A percentile compares a stretch with the other conserved stretches of the same genome.
phyloP scores from a whole-genome alignment of 2,797 vertebrate species.

The Malurus splendens region DNA sequence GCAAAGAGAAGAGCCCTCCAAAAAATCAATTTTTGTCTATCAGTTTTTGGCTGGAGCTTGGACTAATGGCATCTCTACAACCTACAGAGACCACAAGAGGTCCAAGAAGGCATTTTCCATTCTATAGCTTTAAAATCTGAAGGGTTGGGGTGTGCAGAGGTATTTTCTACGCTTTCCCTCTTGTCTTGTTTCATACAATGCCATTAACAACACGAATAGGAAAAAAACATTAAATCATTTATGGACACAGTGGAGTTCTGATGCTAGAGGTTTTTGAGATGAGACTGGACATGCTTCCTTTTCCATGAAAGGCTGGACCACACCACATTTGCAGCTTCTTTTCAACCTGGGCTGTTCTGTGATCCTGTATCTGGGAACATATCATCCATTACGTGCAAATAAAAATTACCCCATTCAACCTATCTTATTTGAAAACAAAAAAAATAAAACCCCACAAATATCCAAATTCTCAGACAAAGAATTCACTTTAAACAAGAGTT shows the following conservation, averaged over 20 bases:
- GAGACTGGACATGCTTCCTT: not conserved
- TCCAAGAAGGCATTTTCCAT: not conserved
- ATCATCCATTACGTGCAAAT: not conserved
- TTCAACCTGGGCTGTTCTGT: not conserved
- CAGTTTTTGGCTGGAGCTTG: not conserved
- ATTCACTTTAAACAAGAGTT: not conserved
- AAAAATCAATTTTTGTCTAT: not conserved
- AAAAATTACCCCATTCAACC: not conserved
- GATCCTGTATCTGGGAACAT: not conserved
- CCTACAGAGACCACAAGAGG: not conserved
- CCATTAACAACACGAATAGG: not conserved
- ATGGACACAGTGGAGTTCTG: not conserved
- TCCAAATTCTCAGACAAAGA: not conserved
- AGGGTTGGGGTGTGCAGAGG: fast-evolving
- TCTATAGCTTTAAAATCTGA: not conserved
- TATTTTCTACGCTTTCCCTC: not conserved
- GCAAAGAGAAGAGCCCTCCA: not conserved
- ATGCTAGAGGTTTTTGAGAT: not conserved
- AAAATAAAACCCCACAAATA: not conserved
- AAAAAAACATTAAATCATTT: not conserved
- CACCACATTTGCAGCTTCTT: not conserved
- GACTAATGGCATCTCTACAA: not conserved
- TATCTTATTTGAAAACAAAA: not conserved
- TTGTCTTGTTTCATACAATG: not conserved
- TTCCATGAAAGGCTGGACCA: not conserved